These are phyloP conservation scores for Sarcophaga bullata DNA, from an alignment of 1,140 invertebrate species.

Conservation along the genomic window DNA sequence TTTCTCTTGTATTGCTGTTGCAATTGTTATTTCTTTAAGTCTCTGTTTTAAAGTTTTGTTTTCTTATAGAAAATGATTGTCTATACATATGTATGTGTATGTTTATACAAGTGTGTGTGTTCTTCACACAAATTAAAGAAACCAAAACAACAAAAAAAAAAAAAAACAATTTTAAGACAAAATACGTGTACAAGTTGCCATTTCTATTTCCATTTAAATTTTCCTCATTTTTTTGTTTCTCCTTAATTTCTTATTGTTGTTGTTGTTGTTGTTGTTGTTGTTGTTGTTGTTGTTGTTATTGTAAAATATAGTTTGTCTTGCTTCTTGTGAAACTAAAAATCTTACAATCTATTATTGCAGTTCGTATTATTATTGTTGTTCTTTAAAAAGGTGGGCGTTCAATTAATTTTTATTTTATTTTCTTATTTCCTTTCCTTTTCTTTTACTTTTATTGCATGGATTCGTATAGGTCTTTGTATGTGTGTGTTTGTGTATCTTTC, in stretches of 20 bases:
- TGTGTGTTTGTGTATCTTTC: too few species aligned
- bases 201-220: not conserved
- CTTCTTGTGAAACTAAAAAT: too few species aligned
- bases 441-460: too few species aligned
- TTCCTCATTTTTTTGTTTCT: not conserved
- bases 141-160: not conserved
- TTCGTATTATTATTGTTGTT: not conserved
- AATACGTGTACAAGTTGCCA: slow-evolving; percentile 17
- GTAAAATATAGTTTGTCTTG: too few species aligned
- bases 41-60: too few species aligned
- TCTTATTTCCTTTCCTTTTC: too few species aligned
- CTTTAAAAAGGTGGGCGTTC: not conserved
- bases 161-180: not conserved
- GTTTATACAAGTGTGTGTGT: not conserved
- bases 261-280: not conserved
- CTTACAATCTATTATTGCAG: too few species aligned
- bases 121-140: not conserved
- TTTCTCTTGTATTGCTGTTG: too few species aligned
- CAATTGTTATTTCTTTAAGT: too few species aligned
- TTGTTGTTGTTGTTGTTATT: not conserved
- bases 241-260: not conserved
- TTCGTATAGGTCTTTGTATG: too few species aligned
- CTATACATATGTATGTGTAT: not conserved
- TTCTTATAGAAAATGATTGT: too few species aligned
- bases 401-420: not conserved